Conservation (phyloP, 2,888 invertebrate genomes). For the Hirtodrosophila alboralis region DNA sequence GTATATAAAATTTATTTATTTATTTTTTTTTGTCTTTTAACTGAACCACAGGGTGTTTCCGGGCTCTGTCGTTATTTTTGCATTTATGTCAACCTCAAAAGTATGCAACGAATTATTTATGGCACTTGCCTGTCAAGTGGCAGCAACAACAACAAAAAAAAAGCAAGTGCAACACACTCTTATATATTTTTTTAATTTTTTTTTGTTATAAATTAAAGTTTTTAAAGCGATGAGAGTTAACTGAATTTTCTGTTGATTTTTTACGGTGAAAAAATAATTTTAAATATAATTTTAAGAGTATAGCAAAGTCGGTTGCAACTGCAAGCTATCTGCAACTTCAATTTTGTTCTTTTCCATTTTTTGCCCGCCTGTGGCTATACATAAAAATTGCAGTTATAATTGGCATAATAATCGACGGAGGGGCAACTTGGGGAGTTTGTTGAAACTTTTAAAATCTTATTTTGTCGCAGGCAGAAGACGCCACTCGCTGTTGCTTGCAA, state of each 20-base stretch:
- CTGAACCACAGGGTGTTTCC: constrained; percentile 24
- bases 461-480: constrained; percentile 7
- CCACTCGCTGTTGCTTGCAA: no score
- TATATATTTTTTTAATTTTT: no score
- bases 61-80: constrained; percentile 1
- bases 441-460: constrained; percentile 20
- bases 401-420: constrained; percentile 49
- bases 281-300: no score
- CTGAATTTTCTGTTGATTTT: no score
- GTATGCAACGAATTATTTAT: constrained; percentile 52
- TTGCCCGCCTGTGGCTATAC: constrained; percentile 1
- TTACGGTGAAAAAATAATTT: no score
- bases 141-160: constrained; percentile 7
- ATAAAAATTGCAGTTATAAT: constrained; percentile 60
- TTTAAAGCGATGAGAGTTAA: no score
- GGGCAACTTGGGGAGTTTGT: no score
- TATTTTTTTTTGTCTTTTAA: neutral
- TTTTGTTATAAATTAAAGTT: constrained; percentile 55
- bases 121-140: constrained; percentile 4
- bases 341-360: neutral
- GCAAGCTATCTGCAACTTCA: no score
- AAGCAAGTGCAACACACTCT: constrained; percentile 3
- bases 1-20: no score
- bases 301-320: no score
- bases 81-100: constrained; percentile 27